Evolutionary conservation across 2,888 invertebrate species (phyloP).

Genomic region (Philaethria dido): DNA sequence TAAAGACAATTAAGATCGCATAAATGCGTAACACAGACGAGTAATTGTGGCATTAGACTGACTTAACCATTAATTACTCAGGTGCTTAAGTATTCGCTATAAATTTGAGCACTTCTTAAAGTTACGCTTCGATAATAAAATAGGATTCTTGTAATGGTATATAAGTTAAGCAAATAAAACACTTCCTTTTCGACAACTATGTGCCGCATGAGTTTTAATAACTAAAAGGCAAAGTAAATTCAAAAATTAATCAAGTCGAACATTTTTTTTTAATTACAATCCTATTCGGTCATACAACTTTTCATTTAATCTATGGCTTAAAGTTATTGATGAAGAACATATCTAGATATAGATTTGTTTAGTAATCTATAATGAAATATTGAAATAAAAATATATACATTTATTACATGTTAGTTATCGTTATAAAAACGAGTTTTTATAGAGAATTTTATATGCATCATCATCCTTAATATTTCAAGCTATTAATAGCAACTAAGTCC

Average conservation of each 20-base stretch:
- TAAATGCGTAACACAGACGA: conserved; percentile 30
- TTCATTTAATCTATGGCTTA: no score
- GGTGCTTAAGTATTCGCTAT: conserved; percentile 38
- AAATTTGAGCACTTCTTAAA: conserved; percentile 33
- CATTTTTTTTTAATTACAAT: not conserved
- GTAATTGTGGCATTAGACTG: conserved; percentile 33
- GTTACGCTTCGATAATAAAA: conserved; percentile 32
- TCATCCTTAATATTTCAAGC: not conserved
- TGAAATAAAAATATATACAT: not conserved
- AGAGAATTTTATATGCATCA: not conserved
- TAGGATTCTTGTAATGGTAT: conserved; percentile 26
- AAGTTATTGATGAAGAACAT: no score
- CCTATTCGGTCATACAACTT: no score
- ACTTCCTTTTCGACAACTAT: not conserved
- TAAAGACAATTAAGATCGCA: conserved; percentile 34
- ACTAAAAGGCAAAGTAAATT: not conserved
- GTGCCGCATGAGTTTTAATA: not conserved
- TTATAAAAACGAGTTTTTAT: not conserved
- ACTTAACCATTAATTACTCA: conserved; percentile 40
- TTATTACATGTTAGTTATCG: not conserved
- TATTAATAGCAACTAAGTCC: not conserved
- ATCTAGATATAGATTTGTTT: no score
- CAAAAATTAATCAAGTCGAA: not conserved
- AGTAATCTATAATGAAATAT: not conserved
- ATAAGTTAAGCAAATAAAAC: conserved; percentile 18